These are phyloP conservation scores for Ostrea denselamellosa DNA, from an alignment of 1,140 invertebrate species.

Conservation along the genomic window DNA sequence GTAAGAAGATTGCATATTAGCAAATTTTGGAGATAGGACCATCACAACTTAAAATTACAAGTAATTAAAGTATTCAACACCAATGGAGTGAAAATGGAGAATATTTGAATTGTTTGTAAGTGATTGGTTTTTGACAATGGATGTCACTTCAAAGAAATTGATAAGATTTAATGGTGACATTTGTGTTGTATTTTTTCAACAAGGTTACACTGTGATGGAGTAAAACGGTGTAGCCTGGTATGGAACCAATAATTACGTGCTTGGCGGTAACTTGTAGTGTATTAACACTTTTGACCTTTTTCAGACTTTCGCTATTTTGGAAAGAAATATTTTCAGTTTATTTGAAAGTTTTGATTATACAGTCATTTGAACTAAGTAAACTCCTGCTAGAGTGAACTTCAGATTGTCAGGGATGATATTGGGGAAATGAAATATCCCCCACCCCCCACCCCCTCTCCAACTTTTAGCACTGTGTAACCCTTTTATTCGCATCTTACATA, in stretches of 20 bases:
- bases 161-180: constrained; percentile 15
- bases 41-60: background rate
- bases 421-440: background rate
- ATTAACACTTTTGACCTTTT: constrained; percentile 19
- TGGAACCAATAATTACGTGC: background rate
- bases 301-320: background rate
- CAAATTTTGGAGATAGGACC: background rate
- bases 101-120: background rate
- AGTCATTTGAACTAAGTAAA: constrained; percentile 5
- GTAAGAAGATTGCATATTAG: background rate
- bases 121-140: constrained; percentile 29
- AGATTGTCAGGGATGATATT: background rate
- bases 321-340: background rate
- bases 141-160: constrained; percentile 12
- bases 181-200: background rate
- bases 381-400: background rate
- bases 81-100: background rate
- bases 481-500: background rate
- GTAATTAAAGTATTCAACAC: background rate
- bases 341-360: background rate
- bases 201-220: background rate
- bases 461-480: background rate
- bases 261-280: background rate
- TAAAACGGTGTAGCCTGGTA: background rate
- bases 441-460: background rate